Evolutionary conservation across 2,113 vertebrate species (phyloP), one percentile per base, ranked within the genome.

Genomic region (Aptenodytes patagonicus): DNA sequence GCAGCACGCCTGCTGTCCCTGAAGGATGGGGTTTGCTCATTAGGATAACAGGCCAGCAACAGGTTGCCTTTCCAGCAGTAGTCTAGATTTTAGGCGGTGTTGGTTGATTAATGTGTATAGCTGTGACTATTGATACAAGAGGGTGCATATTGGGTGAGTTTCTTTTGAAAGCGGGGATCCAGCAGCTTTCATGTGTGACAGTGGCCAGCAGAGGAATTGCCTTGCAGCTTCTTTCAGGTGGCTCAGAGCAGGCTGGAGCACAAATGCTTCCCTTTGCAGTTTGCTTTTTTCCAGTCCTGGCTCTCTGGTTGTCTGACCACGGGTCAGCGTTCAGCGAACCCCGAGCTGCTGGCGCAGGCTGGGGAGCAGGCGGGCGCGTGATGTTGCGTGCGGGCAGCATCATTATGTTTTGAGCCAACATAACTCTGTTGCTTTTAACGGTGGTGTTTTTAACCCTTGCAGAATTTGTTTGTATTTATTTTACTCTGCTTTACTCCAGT

Each of bases 291-390:
- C 34, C 34, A 47, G 18, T 40, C 12, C 46, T 42, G 25, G 11
- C 7, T 20, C 47, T 58, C 28, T 25, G 6, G 44, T 83, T 42
- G 17, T 84, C 15, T 6, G 17, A 25, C 19, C 3, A 5, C 69
- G 58, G 12, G 18, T n/a, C 42, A 73, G 52, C 4, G 4, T 24
- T 29, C 42, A 18, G 49, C 13, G 38, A 72, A 76, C 26, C 32
- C 29, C 0, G 0, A 93, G 72, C 28, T 34, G 32, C 54, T 0
- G 7, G 9, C 0, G 1, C 0, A 0, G 70, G 28, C 61, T 83
- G n/a, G 21, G 42, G 36, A 73, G 28, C 26, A 54, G 54, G 47
- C 5, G 1, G 31, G 10, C 1, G 4, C 0, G 3, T 34, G 49
- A 26, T 10, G 26, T 11, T 29, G 3, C 38, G 17, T 46, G 26